A percentile compares a stretch with the other conserved stretches of the same genome.
These are phyloP conservation scores for Pantherophis vulpinus DNA, from an alignment of 2,797 vertebrate genomes.

Conservation along the genomic window DNA sequence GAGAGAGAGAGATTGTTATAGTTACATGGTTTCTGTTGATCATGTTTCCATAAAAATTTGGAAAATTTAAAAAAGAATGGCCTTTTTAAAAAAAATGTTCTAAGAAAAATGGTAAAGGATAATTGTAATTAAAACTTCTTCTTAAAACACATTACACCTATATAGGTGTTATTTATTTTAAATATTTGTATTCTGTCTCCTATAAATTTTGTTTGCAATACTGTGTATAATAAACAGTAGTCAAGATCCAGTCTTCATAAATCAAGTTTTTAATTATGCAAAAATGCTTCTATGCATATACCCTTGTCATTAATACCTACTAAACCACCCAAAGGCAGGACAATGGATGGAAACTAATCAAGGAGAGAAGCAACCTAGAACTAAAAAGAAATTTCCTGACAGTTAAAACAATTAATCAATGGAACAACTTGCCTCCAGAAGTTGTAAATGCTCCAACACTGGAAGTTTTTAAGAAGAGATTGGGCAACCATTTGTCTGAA, in stretches of 20 bases:
- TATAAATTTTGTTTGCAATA: not conserved
- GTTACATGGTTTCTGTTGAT: slow-evolving; percentile 4
- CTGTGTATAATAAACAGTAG: not conserved
- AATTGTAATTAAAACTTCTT: not conserved
- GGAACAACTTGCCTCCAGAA: not conserved
- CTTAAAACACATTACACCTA: not conserved
- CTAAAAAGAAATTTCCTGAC: not conserved
- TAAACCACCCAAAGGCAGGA: not conserved
- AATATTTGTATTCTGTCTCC: not conserved
- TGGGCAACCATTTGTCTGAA: not conserved
- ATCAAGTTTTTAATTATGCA: not conserved
- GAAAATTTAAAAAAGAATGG: slow-evolving; percentile 11
- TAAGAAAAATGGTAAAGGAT: slow-evolving; percentile 23
- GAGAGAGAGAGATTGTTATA: not conserved
- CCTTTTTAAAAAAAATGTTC: slow-evolving; percentile 22
- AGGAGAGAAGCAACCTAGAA: not conserved
- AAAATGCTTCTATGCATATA: not conserved
- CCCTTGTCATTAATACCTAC: not conserved
- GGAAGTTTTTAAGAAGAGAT: not conserved
- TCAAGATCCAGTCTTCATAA: not conserved
- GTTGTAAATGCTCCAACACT: not conserved
- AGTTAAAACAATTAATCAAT: not conserved
- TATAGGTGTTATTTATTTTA: not conserved
- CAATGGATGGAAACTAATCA: not conserved
- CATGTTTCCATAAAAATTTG: slow-evolving; percentile 3